Base-by-base conservation (phyloP, 2,888 invertebrate species). In the Galeruca laticollis region DNA sequence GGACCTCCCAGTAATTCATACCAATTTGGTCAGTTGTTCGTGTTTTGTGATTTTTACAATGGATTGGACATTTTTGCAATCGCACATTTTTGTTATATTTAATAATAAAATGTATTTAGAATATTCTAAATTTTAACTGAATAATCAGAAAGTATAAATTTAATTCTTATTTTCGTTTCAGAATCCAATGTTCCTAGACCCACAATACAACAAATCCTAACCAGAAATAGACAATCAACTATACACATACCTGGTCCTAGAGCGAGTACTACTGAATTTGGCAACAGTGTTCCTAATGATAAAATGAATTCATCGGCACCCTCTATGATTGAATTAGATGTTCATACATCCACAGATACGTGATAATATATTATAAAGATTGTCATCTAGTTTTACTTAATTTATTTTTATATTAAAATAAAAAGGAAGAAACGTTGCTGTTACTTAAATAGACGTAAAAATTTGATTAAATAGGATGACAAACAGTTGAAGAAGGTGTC, bases 381-480 rank as follows among this genome's bases (percentile, higher is more conserved):
- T 26, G 6, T 26, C 13, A n/a, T n/a, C 40, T 40, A 13, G n/a
- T 40, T 40, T 40, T 40, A 40, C 40, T n/a, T 40, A n/a, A 40
- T 40, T 40, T 40, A 40, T 40, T 40, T 40, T 40, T 40, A 40
- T 40, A 40, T 40, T 40, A 13, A 40, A 40, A 40, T 40, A 40
- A 40, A 40, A 13, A 40, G 6, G n/a, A 40, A 40, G 13, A 40
- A n/a, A n/a, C n/a, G 5, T 40, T 40, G 13, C n/a, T 40, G 4
- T 40, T n/a, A 40, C 11, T 40, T n/a, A 40, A n/a, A 13, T 26
- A 26, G 6, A 26, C 3, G 26, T 26, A 26, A 1, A 26, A 26
- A 26, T 1, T n/a, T n/a, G n/a, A n/a, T n/a, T n/a, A n/a, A n/a
- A n/a, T n/a, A n/a, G n/a, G n/a, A n/a, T n/a, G n/a, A n/a, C n/a